Evolutionary conservation across 2,888 invertebrate species (phyloP).

Genomic region (Pandemis corylana): DNA sequence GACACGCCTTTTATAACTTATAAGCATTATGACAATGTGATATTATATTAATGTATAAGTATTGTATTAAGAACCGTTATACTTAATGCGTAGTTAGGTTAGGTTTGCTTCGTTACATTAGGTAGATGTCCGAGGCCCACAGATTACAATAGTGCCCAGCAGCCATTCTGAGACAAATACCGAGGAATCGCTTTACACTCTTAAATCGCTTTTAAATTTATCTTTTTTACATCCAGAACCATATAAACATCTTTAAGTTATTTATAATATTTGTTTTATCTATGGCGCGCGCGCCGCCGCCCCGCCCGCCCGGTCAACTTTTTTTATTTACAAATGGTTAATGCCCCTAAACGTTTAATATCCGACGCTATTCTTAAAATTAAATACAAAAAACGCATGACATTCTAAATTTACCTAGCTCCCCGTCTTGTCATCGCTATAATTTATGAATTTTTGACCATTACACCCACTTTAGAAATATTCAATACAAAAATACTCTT

Average conservation of each 20-base stretch:
- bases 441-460: conserved; percentile 86
- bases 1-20: conserved; percentile 83
- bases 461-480: conserved; percentile 86
- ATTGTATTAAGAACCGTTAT: conserved; percentile 82
- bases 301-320: conserved; percentile 67
- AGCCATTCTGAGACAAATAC: conserved; percentile 83
- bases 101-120: conserved; percentile 75
- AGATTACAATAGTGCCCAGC: conserved; percentile 83
- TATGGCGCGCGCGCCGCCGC: conserved; percentile 71
- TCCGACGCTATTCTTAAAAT: conserved; percentile 86
- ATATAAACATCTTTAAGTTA: conserved; percentile 86
- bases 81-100: conserved; percentile 82
- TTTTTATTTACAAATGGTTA: conserved; percentile 88
- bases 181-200: conserved; percentile 76
- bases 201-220: conserved; percentile 81
- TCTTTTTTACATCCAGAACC: conserved; percentile 84
- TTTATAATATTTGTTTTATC: conserved; percentile 84
- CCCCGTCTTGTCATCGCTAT: conserved; percentile 81
- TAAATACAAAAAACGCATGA: conserved; percentile 86
- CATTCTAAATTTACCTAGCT: conserved; percentile 83
- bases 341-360: conserved; percentile 89
- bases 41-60: conserved; percentile 83
- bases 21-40: conserved; percentile 86
- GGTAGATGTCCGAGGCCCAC: conserved; percentile 80
- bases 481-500: conserved; percentile 86